phyloP scores from a whole-genome alignment of 2,113 vertebrate genomes.

The Zootoca vivipara region DNA sequence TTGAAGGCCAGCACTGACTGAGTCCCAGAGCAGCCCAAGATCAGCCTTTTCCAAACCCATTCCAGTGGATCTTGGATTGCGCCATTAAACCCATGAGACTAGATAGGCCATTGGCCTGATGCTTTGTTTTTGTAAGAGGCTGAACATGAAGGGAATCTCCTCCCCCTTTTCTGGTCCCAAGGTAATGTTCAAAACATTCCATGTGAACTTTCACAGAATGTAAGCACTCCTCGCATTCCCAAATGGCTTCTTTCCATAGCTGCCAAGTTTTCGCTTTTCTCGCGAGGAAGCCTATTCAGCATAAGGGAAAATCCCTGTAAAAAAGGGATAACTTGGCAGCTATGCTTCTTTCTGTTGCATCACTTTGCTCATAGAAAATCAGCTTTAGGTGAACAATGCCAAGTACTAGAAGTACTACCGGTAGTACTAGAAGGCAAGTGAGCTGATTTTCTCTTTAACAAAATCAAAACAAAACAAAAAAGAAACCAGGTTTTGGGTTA shows the following conservation, averaged over 20 bases:
- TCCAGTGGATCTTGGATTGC: no score
- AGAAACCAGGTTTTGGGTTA: no score
- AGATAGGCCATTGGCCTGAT: not conserved
- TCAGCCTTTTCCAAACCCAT: no score
- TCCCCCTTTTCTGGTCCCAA: not conserved
- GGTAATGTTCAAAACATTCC: not conserved
- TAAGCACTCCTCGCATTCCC: not conserved
- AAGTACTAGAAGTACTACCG: constrained; percentile 25
- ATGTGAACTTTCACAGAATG: not conserved
- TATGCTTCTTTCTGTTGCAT: not conserved
- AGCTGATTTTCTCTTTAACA: not conserved
- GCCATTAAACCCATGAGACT: no score
- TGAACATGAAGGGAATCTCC: not conserved
- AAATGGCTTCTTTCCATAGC: not conserved
- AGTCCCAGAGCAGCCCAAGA: no score
- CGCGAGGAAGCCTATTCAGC: no score
- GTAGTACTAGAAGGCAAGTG: not conserved
- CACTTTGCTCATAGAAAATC: constrained; percentile 15
- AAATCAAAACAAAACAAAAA: no score
- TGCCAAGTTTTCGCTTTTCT: no score
- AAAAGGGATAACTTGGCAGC: no score
- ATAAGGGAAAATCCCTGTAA: no score
- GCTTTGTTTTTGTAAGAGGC: not conserved
- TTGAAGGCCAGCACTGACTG: no score
- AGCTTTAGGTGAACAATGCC: not conserved